Percentiles rank a stretch among this genome's conserved stretches.
These are phyloP conservation scores for Actinopyga echinites DNA, from an alignment of 53 echinoderm and acorn worm species.

Conservation along the genomic window DNA sequence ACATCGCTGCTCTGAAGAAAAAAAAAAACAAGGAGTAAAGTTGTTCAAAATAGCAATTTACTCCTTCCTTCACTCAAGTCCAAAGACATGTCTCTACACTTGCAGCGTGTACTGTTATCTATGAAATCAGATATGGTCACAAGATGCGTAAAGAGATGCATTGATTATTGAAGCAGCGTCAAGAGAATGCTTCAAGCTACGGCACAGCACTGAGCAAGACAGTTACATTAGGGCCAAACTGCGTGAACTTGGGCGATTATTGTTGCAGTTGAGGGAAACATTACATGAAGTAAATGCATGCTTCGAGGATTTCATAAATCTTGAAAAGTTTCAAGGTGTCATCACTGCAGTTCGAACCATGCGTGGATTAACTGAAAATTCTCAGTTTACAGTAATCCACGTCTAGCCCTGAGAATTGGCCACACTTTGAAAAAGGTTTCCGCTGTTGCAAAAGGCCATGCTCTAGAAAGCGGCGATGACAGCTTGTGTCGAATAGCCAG, in stretches of 20 bases:
- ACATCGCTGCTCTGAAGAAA: background rate
- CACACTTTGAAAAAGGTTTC: background rate
- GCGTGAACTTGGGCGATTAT: constrained; percentile 39
- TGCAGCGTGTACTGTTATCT: background rate
- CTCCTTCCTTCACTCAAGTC: constrained; percentile 30
- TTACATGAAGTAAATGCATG: background rate
- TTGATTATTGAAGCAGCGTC: constrained; percentile 27
- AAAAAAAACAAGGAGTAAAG: background rate
- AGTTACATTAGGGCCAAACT: constrained; percentile 28
- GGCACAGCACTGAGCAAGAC: constrained; percentile 32
- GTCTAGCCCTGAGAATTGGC: constrained; percentile 43
- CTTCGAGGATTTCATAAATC: constrained; percentile 9
- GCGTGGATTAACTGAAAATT: constrained; percentile 38
- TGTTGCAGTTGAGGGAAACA: background rate
- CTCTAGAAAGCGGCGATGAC: constrained; percentile 4
- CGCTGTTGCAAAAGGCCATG: background rate
- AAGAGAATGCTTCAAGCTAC: constrained; percentile 30
- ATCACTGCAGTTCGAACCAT: constrained; percentile 17
- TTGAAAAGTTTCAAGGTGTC: background rate
- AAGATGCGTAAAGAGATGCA: background rate
- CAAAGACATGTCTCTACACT: background rate
- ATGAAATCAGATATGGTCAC: constrained; percentile 15
- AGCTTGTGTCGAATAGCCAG: background rate
- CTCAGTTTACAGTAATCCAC: constrained; percentile 29
- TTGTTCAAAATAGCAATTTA: constrained; percentile 9